Evolutionary conservation across 2,797 vertebrate species (phyloP), one percentile per base, ranked within the genome.

Genomic region (Melanotaenia maccullochi): DNA sequence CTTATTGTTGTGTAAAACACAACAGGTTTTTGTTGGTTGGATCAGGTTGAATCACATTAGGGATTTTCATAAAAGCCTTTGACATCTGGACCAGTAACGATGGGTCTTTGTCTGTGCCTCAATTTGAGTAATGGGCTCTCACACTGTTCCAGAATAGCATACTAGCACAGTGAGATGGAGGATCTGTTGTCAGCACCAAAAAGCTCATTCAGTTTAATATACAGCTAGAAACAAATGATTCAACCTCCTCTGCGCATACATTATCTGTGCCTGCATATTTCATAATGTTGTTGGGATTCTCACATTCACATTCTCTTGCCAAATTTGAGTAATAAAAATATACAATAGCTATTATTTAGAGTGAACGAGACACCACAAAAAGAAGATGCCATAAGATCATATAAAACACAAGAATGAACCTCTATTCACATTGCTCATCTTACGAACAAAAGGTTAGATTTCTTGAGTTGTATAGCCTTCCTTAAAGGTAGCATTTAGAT

Each of bases 101-200:
- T 67, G 7, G 77, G 74, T 79, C 82, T 88, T 90, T 91, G 87
- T 91, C 87, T 79, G 79, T 32, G 87, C 76, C 68, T 92, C 86
- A 89, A 91, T 94, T 88, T 90, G 88, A 93, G 89, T 91, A 93
- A 94, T 91, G 90, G 89, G 74, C 82, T 83, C 59, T 60, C 71
- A 18, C 76, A 49, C 57, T 35, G 60, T 75, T 87, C 79, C 76
- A 86, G 81, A 90, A 87, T 60, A 73, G 78, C 84, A 76, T 28
- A 68, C 80, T n/a, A 40, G 74, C 69, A 59, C 55, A 55, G 72
- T 49, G 73, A 82, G 77, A 81, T 38, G 64, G 68, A 76, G 62
- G 59, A 44, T 81, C 63, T 76, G 73, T 55, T 73, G 75, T 76
- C 73, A 76, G 76, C 66, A 68, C 55, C 71, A 67, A 66, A 62